Evolutionary conservation across 2,888 invertebrate genomes (phyloP).

Genomic region (Oxyscelio sp.): DNA sequence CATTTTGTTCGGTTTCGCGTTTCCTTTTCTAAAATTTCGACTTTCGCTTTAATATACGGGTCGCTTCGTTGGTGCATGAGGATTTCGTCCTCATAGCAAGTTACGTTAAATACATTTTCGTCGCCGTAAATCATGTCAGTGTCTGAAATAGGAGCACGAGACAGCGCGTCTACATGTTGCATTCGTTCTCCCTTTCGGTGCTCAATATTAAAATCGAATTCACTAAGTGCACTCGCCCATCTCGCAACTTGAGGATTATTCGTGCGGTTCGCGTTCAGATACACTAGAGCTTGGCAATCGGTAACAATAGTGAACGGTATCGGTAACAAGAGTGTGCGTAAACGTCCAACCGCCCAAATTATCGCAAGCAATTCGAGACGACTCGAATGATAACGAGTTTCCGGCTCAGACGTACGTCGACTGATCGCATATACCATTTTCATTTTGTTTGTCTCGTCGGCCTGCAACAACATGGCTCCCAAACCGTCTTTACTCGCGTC

Average conservation of each 20-base stretch:
- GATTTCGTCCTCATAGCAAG: slow-evolving; percentile 11
- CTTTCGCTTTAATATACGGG: slow-evolving; percentile 1
- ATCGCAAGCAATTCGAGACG: no score
- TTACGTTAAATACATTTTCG: neutral
- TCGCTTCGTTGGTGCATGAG: slow-evolving; percentile 26
- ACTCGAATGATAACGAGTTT: no score
- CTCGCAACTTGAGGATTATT: no score
- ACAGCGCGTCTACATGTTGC: slow-evolving; percentile 45
- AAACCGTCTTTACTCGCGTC: no score
- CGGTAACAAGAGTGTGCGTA: no score
- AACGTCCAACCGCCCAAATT: no score
- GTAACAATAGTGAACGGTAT: neutral
- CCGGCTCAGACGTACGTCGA: no score
- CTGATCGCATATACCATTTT: no score
- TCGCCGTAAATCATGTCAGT: neutral
- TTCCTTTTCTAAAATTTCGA: slow-evolving; percentile 6
- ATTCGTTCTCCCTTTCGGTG: neutral
- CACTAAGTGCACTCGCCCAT: neutral
- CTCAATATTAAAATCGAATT: neutral
- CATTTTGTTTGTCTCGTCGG: no score
- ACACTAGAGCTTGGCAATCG: no score
- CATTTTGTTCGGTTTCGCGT: neutral
- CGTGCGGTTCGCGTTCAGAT: no score
- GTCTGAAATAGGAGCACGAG: slow-evolving; percentile 17
- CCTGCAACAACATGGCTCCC: no score